Conservation (phyloP, 2,113 vertebrate species). For the Fregetta grallaria region DNA sequence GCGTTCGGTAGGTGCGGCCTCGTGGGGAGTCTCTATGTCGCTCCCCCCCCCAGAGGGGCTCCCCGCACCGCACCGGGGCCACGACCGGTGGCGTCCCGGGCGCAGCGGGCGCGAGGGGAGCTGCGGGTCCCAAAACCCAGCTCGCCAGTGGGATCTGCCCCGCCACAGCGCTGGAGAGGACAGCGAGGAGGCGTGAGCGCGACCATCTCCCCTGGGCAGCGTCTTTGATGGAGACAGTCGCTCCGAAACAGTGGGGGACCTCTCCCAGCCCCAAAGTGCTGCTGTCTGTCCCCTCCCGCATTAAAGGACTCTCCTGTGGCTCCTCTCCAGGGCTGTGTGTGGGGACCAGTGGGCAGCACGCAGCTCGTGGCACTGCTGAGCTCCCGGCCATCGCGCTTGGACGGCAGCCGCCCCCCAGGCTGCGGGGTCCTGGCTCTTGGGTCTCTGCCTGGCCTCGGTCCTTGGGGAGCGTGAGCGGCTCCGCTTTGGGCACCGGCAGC, state of each 20-base stretch:
- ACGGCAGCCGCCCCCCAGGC: fast-evolving
- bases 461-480: fast-evolving
- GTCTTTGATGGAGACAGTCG: fast-evolving
- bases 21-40: fast-evolving
- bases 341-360: fast-evolving
- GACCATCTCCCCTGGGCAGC: fast-evolving
- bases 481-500: fast-evolving
- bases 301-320: conserved; percentile 3
- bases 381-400: fast-evolving
- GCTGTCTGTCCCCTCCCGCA: background rate
- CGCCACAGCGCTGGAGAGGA: fast-evolving
- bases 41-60: background rate
- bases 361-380: fast-evolving
- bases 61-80: fast-evolving
- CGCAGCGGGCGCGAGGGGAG: fast-evolving
- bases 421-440: fast-evolving
- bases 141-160: fast-evolving
- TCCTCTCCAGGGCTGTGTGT: background rate
- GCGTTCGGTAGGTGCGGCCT: conserved; percentile 9
- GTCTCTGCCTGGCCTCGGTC: background rate
- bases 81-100: fast-evolving
- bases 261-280: background rate
- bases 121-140: fast-evolving
- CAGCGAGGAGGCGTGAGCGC: background rate
- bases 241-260: fast-evolving